These are phyloP conservation scores for Colletes latitarsis DNA, from an alignment of 1,140 invertebrate genomes.

Conservation along the genomic window DNA sequence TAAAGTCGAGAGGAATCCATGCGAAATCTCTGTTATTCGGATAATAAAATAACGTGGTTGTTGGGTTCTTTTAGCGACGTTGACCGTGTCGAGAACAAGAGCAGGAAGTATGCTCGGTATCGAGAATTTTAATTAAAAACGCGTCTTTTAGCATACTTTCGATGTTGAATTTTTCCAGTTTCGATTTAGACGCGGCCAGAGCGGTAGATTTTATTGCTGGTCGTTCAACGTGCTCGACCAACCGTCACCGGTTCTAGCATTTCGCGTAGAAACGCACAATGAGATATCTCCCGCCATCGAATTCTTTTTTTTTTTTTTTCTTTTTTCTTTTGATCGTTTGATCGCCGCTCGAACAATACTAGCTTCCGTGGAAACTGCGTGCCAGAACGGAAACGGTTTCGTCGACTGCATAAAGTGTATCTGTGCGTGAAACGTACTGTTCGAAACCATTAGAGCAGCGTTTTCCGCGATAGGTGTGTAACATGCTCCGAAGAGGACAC, in stretches of 20 bases:
- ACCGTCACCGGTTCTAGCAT: slow-evolving; percentile 16
- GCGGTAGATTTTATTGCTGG: slow-evolving; percentile 8
- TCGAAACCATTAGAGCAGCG: background rate
- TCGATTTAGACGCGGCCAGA: background rate
- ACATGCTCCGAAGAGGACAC: too few species aligned
- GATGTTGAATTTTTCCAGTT: background rate
- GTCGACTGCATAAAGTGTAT: background rate
- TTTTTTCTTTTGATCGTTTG: slow-evolving; percentile 26
- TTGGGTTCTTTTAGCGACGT: too few species aligned
- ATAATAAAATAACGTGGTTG: background rate
- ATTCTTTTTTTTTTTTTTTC: slow-evolving; percentile 19
- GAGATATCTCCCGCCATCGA: background rate
- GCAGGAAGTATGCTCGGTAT: too few species aligned
- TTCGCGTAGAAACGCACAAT: slow-evolving; percentile 17
- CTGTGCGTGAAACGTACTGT: background rate
- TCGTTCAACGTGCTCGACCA: slow-evolving; percentile 35
- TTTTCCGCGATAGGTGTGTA: too few species aligned
- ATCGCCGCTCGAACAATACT: slow-evolving; percentile 15
- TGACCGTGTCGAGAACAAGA: too few species aligned
- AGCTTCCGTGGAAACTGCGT: slow-evolving; percentile 22
- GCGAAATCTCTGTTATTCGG: background rate
- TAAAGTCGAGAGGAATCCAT: background rate
- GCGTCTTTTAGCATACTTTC: background rate
- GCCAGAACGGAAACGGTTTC: slow-evolving; percentile 29
- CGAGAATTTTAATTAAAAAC: background rate